These are phyloP conservation scores for Acleris literana DNA, from an alignment of 2,888 invertebrate species.

Conservation along the genomic window DNA sequence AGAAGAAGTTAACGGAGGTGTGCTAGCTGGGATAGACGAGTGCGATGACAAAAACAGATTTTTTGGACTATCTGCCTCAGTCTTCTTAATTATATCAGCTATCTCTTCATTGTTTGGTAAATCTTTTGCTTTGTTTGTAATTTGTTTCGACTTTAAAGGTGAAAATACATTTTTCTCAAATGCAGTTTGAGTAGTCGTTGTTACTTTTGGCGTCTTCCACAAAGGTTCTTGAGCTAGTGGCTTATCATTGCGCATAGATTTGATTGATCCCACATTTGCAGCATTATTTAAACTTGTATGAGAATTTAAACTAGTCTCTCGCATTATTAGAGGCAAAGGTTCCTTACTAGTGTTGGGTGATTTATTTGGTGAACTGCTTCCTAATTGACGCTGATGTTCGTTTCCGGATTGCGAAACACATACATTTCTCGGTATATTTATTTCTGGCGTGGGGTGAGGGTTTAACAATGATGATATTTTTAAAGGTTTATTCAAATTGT, in stretches of 20 bases:
- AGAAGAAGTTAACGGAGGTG: not conserved
- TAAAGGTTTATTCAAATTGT: constrained; percentile 57
- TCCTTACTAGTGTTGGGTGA: not conserved
- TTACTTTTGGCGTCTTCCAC: constrained; percentile 19
- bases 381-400: constrained; percentile 1
- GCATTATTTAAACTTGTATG: not conserved
- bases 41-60: not conserved
- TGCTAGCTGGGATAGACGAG: not conserved
- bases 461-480: constrained; percentile 71
- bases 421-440: constrained; percentile 38
- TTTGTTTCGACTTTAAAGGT: constrained; percentile 20
- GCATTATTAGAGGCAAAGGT: not conserved
- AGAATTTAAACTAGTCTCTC: constrained; percentile 5
- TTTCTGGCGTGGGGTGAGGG: constrained; percentile 58
- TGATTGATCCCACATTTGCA: not conserved
- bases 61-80: not conserved
- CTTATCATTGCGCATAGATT: constrained; percentile 1
- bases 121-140: not conserved
- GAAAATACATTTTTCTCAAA: not conserved
- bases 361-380: not conserved
- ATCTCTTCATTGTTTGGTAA: not conserved
- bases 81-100: not conserved
- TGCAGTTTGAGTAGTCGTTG: constrained; percentile 28
- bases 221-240: constrained; percentile 52
- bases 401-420: constrained; percentile 15